Evolutionary conservation across 2,797 vertebrate species (phyloP).

Genomic region (Geotria australis): DNA sequence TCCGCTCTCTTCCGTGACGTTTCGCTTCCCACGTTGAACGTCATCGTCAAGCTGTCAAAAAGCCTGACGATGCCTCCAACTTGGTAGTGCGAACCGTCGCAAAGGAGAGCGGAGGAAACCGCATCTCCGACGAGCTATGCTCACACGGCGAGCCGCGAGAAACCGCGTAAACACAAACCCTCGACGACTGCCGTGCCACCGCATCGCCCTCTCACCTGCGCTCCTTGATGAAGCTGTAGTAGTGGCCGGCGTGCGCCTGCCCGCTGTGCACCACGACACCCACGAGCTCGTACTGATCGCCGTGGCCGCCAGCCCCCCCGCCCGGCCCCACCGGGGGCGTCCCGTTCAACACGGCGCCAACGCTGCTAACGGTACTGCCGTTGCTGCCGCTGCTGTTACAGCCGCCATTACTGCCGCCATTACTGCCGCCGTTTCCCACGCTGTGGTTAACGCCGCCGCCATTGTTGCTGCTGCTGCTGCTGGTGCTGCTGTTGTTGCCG

Average conservation of each 20-base stretch:
- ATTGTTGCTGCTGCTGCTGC: slow-evolving; percentile 28
- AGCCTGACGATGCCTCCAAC: no score
- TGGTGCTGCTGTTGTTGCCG: slow-evolving; percentile 43
- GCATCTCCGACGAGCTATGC: no score
- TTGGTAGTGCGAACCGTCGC: no score
- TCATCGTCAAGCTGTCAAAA: no score
- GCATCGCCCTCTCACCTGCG: slow-evolving; percentile 28
- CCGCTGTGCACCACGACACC: slow-evolving; percentile 93
- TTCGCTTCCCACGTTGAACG: no score
- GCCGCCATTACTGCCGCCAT: slow-evolving; percentile 14
- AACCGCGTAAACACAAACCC: no score
- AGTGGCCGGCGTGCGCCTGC: slow-evolving; percentile 86
- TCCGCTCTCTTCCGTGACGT: no score
- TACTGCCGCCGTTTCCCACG: slow-evolving; percentile 18
- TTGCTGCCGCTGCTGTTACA: slow-evolving; percentile 26
- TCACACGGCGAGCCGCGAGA: no score
- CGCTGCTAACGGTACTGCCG: slow-evolving; percentile 32
- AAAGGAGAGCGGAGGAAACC: no score
- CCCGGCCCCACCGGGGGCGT: slow-evolving; percentile 80
- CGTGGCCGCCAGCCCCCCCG: not conserved
- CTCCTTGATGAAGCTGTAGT: slow-evolving; percentile 97
- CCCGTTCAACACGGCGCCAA: slow-evolving; percentile 32
- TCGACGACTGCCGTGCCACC: no score
- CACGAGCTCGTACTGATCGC: slow-evolving; percentile 87
- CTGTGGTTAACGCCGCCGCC: slow-evolving; percentile 27